Conservation (phyloP, 2,888 invertebrate genomes). For the Alloplasta piceator region DNA sequence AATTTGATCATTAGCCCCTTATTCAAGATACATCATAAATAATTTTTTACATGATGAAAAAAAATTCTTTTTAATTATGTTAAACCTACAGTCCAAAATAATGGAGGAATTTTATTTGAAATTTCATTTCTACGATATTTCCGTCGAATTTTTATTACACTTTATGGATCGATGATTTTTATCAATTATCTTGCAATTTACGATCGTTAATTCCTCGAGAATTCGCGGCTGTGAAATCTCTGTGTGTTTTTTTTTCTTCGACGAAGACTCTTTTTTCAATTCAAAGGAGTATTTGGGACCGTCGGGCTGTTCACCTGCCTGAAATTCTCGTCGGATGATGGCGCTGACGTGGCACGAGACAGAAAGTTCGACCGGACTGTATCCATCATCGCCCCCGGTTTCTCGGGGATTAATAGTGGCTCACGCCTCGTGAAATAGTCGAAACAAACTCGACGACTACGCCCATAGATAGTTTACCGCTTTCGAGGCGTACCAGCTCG, state of each 20-base stretch:
- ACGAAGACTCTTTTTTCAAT: not conserved
- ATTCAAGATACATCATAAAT: too few species aligned
- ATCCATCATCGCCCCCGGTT: constrained; percentile 78
- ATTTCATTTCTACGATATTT: too few species aligned
- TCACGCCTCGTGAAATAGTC: constrained; percentile 74
- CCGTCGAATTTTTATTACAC: too few species aligned
- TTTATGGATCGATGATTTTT: too few species aligned
- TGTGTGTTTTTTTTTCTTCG: not conserved
- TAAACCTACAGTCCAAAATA: too few species aligned
- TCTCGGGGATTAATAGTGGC: constrained; percentile 74
- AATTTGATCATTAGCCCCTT: too few species aligned
- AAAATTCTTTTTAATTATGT: too few species aligned
- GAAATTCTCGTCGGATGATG: constrained; percentile 65
- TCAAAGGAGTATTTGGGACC: not conserved
- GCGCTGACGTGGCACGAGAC: constrained; percentile 76
- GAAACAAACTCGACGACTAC: constrained; percentile 61
- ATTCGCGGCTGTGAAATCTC: too few species aligned
- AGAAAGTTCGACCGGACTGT: constrained; percentile 73
- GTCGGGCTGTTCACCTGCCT: constrained; percentile 71
- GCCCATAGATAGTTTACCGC: constrained; percentile 44
- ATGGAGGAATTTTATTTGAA: too few species aligned
- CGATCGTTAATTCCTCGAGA: too few species aligned
- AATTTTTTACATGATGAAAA: too few species aligned
- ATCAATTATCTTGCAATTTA: too few species aligned
- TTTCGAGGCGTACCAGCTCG: constrained; percentile 14